phyloP scores from a whole-genome alignment of 92 coral and sea anemone genomes.

The Porites cylindrica region DNA sequence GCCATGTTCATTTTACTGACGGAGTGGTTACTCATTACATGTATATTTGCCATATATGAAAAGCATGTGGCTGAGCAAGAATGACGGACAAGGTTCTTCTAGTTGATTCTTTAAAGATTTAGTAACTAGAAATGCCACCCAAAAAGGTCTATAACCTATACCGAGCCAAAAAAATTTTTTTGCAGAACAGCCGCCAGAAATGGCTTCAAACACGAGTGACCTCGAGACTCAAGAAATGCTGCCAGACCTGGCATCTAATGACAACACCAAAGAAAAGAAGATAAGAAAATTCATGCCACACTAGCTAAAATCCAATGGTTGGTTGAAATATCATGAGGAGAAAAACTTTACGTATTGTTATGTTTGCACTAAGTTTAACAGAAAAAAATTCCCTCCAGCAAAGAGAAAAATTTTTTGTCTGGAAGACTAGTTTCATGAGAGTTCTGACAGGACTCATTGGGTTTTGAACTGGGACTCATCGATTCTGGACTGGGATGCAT shows the following conservation, averaged over 20 bases:
- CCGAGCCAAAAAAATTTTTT: not conserved
- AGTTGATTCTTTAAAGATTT: not conserved
- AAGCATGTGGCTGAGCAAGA: conserved; percentile 6
- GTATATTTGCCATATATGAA: not conserved
- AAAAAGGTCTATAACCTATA: not conserved
- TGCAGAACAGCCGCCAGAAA: not conserved
- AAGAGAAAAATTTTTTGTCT: conserved; percentile 1
- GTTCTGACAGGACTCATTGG: not conserved
- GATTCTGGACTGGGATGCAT: not conserved
- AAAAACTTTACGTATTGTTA: conserved; percentile 16
- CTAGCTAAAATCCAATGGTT: not conserved
- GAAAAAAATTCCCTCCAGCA: conserved; percentile 19
- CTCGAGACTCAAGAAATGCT: not conserved
- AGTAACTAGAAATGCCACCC: not conserved
- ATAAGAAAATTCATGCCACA: not conserved
- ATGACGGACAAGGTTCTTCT: not conserved
- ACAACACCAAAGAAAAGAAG: not conserved
- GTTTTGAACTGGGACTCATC: too few species aligned
- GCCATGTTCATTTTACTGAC: not conserved
- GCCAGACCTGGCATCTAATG: not conserved
- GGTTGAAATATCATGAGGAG: conserved; percentile 20
- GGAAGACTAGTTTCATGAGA: not conserved
- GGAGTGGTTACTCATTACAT: not conserved
- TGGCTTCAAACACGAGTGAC: not conserved
- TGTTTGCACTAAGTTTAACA: conserved; percentile 18